Evolutionary conservation across 2,888 invertebrate genomes (phyloP).

Genomic region (Drosophila putrida): DNA sequence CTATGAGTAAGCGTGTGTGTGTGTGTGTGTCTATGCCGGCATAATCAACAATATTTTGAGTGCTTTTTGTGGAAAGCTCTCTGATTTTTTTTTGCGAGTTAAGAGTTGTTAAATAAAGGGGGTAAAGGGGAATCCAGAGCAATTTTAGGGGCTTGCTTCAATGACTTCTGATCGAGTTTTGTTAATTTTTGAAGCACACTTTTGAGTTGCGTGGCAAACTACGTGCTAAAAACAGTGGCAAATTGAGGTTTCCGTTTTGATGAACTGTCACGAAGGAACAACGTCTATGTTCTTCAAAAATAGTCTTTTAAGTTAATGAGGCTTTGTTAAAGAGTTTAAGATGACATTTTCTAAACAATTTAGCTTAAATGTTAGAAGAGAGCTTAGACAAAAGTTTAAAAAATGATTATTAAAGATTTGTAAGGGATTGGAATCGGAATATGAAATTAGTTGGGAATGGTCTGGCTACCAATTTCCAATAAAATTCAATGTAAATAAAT

Average conservation of each 20-base stretch:
- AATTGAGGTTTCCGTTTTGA: conserved; percentile 19
- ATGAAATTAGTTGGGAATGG: too few species aligned
- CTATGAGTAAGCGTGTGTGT: conserved; percentile 30
- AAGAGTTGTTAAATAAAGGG: conserved; percentile 20
- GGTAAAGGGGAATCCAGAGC: not conserved
- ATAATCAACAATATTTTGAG: conserved; percentile 79
- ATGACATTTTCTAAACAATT: too few species aligned
- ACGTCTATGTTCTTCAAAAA: not conserved
- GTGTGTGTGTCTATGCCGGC: conserved; percentile 41
- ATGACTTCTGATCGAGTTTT: conserved; percentile 66
- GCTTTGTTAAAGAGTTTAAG: not conserved
- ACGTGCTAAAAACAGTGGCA: conserved; percentile 28
- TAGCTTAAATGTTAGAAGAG: too few species aligned
- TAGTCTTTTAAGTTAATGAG: not conserved
- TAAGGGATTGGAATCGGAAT: too few species aligned
- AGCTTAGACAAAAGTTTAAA: too few species aligned
- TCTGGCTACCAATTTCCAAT: too few species aligned
- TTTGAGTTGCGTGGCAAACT: conserved; percentile 12
- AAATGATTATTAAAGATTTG: too few species aligned
- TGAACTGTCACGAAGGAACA: not conserved
- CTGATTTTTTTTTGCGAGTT: conserved; percentile 47
- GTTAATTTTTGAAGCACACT: conserved; percentile 61
- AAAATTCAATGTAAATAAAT: too few species aligned
- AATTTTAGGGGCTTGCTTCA: conserved; percentile 47
- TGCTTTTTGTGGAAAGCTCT: conserved; percentile 73